These are phyloP conservation scores for Oriolus oriolus DNA, from an alignment of 2,113 vertebrate species.

Conservation along the genomic window DNA sequence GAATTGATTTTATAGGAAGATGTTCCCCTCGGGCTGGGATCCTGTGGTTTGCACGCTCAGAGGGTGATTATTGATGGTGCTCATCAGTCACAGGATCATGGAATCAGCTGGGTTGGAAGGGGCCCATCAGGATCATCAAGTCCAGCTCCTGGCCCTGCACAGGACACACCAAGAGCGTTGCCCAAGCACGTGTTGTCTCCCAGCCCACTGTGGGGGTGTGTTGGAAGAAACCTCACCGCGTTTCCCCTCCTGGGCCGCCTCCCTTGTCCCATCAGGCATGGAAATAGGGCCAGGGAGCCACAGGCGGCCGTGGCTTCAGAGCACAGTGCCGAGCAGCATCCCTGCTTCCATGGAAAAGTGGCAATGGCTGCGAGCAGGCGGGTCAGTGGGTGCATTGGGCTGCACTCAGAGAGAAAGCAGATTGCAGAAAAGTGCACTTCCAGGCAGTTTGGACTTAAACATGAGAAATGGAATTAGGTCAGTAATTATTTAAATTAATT, in stretches of 20 bases:
- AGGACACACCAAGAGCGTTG: not conserved
- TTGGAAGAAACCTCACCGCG: not conserved
- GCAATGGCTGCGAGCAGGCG: not conserved
- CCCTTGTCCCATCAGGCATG: not conserved
- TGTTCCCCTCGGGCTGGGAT: not conserved
- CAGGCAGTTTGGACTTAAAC: conserved; percentile 25
- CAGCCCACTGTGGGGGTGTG: fast-evolving
- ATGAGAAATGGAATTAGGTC: conserved; percentile 14
- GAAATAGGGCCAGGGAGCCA: not conserved
- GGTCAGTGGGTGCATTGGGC: not conserved
- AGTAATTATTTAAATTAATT: conserved; percentile 52
- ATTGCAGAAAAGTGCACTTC: conserved; percentile 21
- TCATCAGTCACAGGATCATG: not conserved
- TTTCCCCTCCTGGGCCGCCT: not conserved
- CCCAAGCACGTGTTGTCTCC: not conserved
- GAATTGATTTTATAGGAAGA: not conserved
- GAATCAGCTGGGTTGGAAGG: too few species aligned
- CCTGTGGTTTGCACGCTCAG: not conserved
- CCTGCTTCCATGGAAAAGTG: not conserved
- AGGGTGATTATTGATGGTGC: not conserved
- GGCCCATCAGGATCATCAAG: not conserved
- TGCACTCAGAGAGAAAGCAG: conserved; percentile 1
- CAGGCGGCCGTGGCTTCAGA: not conserved
- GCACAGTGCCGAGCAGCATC: not conserved
- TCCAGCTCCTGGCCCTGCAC: not conserved